These are phyloP conservation scores for Sebastes diaconus DNA, from an alignment of 2,797 vertebrate genomes.

Conservation along the genomic window DNA sequence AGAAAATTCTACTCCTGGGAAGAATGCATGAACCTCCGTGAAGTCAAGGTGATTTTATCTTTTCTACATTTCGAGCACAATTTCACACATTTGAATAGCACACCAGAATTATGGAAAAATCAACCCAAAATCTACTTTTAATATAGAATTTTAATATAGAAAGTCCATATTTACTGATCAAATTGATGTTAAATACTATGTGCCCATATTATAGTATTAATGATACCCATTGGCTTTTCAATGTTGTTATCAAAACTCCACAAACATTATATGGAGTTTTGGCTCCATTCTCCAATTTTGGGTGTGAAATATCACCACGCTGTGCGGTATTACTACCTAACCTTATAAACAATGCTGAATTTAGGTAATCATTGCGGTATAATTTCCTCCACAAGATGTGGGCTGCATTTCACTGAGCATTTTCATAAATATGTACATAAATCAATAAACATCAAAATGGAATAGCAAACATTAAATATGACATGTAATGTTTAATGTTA, in stretches of 20 bases:
- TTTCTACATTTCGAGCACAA: background rate
- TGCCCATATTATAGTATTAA: background rate
- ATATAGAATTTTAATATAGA: background rate
- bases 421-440: background rate
- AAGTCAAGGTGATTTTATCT: conserved; percentile 89
- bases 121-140: background rate
- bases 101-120: background rate
- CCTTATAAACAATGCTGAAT: background rate
- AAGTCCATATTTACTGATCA: background rate
- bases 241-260: background rate
- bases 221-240: background rate
- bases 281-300: background rate
- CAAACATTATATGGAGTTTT: background rate
- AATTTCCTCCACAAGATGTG: background rate
- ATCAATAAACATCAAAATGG: background rate
- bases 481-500: background rate
- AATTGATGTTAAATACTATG: background rate
- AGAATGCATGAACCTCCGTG: conserved; percentile 97
- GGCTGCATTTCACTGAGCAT: background rate
- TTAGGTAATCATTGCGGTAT: background rate
- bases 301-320: background rate
- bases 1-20: conserved; percentile 98
- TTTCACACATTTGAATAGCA: background rate
- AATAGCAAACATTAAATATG: background rate
- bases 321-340: background rate